Base-by-base conservation (phyloP, 2,113 vertebrate species). In the Xiphophorus couchianus region DNA sequence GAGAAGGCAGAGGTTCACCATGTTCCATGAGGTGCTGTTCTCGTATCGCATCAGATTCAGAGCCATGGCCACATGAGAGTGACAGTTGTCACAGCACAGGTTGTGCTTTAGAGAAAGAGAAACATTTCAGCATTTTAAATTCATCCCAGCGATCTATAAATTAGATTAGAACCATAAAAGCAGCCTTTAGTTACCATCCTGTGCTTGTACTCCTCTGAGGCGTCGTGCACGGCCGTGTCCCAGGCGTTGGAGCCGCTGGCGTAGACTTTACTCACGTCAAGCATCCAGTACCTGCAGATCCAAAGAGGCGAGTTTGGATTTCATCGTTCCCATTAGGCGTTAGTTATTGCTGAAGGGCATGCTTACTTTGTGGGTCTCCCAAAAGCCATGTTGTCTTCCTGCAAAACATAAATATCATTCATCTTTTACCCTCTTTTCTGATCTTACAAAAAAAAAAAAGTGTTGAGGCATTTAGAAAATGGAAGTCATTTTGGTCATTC, bases 361-460 rank as follows among this genome's bases (percentile, higher is more conserved):
- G 84, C 97, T 97, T 92, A 99, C 98, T 98, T 99, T 90, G 96
- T 97, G n/a, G 98, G 98, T 87, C 95, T 97, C 85, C 98, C 98
- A 91, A 99, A 99, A 19, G 97, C 98, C 98, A 99, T 99, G 94
- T 98, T 98, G 94, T 99, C 97, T 84, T 99, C 98, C 98, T 99
- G 89, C 77, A 83, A 72, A 74, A 85, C 3, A 25, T 69, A 67
- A 39, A 19, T 29, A 27, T 30, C 28, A 4, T 5, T 54, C 31
- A 48, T 48, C 15, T 19, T 66, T 35, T 25, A 58, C 51, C 51
- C 14, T 15, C 15, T 14, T 13, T 42, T 15, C 39, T 0, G 39
- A 14, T 15, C 13, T 42, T 42, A 42, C 3, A 15, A 42, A 42
- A 42, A 39, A 42, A 42, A 39, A 39, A 42, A 42, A 2, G 13